These are phyloP conservation scores for Mungos mungo DNA, from an alignment of 2,113 vertebrate species.

Conservation along the genomic window DNA sequence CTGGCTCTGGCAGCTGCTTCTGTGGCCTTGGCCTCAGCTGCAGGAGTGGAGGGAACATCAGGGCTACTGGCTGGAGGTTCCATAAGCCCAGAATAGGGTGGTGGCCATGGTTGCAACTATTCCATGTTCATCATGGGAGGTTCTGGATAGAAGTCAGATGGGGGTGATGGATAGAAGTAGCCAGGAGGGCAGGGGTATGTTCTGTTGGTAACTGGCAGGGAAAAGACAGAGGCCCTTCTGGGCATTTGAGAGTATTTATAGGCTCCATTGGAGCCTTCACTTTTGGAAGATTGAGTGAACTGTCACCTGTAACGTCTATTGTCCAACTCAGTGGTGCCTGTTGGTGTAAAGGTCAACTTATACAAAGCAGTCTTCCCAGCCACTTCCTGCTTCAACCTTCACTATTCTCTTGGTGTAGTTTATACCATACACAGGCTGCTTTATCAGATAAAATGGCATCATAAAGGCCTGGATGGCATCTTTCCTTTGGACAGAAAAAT, in stretches of 20 bases:
- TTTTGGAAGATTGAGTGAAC: conserved; percentile 96
- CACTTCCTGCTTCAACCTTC: conserved; percentile 94
- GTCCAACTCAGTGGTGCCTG: conserved; percentile 96
- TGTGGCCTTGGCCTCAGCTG: conserved; percentile 96
- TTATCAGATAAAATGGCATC: conserved; percentile 98
- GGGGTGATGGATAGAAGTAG: conserved; percentile 90
- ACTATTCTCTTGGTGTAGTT: conserved; percentile 95
- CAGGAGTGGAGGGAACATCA: conserved; percentile 90
- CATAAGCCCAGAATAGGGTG: conserved; percentile 94
- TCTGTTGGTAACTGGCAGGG: conserved; percentile 89
- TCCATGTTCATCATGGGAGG: conserved; percentile 86
- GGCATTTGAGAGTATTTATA: conserved; percentile 94
- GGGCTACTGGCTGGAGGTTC: conserved; percentile 87
- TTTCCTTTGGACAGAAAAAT: conserved; percentile 95
- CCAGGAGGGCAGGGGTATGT: conserved; percentile 89
- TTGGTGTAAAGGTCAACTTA: conserved; percentile 91
- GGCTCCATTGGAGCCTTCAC: conserved; percentile 89
- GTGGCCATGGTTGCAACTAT: conserved; percentile 94
- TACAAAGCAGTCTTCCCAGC: conserved; percentile 95
- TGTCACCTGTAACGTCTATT: conserved; percentile 95
- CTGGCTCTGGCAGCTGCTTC: conserved; percentile 94
- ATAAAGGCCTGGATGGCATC: conserved; percentile 95
- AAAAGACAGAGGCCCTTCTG: conserved; percentile 91
- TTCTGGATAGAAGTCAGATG: conserved; percentile 89
- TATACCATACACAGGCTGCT: conserved; percentile 96